Conservation (phyloP, 1,140 invertebrate genomes). For the Thaumetopoea pityocampa region DNA sequence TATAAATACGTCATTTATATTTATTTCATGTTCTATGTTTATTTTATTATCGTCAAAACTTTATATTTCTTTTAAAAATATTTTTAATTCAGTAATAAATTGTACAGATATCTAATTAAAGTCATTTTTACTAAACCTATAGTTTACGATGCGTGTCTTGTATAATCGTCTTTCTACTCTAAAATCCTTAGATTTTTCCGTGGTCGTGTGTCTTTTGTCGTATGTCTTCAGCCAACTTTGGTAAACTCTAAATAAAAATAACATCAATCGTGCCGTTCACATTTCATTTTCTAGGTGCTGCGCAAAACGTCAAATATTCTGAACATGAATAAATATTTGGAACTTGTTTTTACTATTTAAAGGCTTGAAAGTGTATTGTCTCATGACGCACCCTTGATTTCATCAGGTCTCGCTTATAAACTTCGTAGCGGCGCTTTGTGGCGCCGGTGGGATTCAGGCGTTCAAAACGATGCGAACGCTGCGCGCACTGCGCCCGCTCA, state of each 20-base stretch:
- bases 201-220: slow-evolving; percentile 6
- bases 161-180: background rate
- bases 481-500: slow-evolving; percentile 94
- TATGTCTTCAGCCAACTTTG: slow-evolving; percentile 8
- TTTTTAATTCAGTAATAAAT: no score
- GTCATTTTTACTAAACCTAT: no score
- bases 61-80: no score
- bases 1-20: no score
- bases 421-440: slow-evolving; percentile 95
- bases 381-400: slow-evolving; percentile 56
- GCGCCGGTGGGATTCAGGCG: slow-evolving; percentile 96
- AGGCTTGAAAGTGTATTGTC: slow-evolving; percentile 14
- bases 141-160: no score
- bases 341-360: slow-evolving; percentile 8
- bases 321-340: no score
- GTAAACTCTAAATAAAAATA: background rate
- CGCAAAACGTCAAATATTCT: background rate
- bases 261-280: background rate
- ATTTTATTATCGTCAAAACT: no score
- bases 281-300: slow-evolving; percentile 12
- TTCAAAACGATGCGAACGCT: slow-evolving; percentile 98
- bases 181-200: background rate
- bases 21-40: no score
- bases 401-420: slow-evolving; percentile 96
- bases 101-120: no score